Base-by-base conservation (phyloP, 2,797 vertebrate genomes). In the Anniella stebbinsi region DNA sequence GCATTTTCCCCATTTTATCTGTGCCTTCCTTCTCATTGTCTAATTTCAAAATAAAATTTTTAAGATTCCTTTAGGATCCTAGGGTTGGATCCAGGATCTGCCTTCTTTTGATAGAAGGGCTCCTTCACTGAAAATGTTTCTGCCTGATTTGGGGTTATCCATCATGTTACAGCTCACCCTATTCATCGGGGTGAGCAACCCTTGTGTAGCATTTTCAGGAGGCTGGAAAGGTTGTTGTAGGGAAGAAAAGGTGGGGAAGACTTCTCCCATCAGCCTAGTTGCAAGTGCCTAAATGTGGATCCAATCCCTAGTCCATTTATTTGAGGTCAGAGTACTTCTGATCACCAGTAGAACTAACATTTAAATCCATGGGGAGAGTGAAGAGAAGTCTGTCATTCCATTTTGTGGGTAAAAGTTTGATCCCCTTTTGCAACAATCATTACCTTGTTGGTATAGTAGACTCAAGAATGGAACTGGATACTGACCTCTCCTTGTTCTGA, bases 321-420 rank as follows among this genome's bases (percentile, higher is more conserved):
- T 25, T 82, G 80, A 45, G 21, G 75, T 48, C 3, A 69, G 28
- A 33, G 28, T 33, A 69, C 67, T 69, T 28, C 30, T 21, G 60
- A 48, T 17, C 28, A 51, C 25, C 12, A 45, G 45, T 7, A 57
- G 23, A 41, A 51, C 18, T 23, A 75, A 73, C 25, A 73, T 36
- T 28, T 86, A 4, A 57, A 57, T n/a, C 33, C 6, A 12, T 4
- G 11, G 23, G 13, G 28, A 38, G 51, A n/a, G 48, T 13, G 9
- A 77, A 77, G 25, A 75, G 36, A 41, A 21, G 9, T 21, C 7
- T 87, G 23, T 15, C 81, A 3, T 33, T 72, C 87, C 7, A 0
- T 92, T 92, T 93, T 92, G 48, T 66, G 87, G 80, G 3, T 73
- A 8, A 41, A 25, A 38, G 17, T 86, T 41, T 60, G 75, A 51